These are phyloP conservation scores for Dicranocentrus wangi DNA, from an alignment of 2,888 invertebrate genomes.

Conservation along the genomic window DNA sequence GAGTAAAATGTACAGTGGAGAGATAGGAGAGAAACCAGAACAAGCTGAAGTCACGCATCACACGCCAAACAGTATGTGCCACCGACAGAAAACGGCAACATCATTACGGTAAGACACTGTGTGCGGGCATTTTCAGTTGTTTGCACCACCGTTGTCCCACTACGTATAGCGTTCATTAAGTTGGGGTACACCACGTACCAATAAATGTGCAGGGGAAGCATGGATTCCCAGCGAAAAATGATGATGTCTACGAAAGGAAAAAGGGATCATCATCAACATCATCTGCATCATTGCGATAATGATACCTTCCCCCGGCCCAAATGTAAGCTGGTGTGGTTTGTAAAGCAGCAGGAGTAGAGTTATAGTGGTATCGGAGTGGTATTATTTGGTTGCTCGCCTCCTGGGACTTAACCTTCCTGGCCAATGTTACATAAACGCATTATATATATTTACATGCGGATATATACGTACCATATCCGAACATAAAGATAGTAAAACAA, in stretches of 20 bases:
- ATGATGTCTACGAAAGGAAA: slow-evolving; percentile 2
- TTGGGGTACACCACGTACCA: no score
- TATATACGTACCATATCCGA: no score
- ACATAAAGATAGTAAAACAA: not conserved
- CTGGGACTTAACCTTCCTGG: no score
- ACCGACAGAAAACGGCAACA: not conserved
- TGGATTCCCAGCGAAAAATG: slow-evolving; percentile 31
- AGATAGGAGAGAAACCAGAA: not conserved
- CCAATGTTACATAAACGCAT: no score
- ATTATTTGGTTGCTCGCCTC: no score
- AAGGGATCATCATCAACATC: slow-evolving; percentile 39
- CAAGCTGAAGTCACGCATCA: not conserved
- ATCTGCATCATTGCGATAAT: slow-evolving; percentile 53
- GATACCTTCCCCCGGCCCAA: slow-evolving; percentile 34
- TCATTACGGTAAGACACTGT: slow-evolving; percentile 8
- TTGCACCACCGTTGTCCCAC: no score
- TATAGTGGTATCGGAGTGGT: no score
- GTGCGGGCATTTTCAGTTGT: not conserved
- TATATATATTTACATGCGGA: no score
- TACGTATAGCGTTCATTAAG: no score
- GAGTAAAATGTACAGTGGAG: not conserved
- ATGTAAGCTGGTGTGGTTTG: no score
- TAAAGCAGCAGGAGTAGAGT: no score
- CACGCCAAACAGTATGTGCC: not conserved
- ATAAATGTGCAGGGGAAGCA: slow-evolving; percentile 9